Percentiles rank a stretch among this genome's conserved stretches.
Evolutionary conservation across 2,797 vertebrate genomes (phyloP).

Genomic region (Podarcis siculus): DNA sequence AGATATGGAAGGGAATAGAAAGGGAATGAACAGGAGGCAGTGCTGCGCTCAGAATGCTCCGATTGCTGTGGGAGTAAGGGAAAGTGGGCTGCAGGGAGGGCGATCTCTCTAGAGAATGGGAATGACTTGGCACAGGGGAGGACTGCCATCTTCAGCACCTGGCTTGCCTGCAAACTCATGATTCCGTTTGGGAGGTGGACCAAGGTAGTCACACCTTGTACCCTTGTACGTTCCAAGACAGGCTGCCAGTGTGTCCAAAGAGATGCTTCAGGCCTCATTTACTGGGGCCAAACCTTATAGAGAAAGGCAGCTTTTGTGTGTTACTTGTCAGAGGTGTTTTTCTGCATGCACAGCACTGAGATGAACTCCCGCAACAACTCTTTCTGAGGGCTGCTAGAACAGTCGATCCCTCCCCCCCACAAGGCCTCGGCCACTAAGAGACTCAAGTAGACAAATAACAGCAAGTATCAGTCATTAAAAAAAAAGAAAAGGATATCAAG

Average conservation of each 20-base stretch:
- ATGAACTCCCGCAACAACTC: neutral
- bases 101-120: neutral
- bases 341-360: neutral
- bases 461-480: conserved; percentile 60
- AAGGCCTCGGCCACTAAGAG: conserved; percentile 14
- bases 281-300: neutral
- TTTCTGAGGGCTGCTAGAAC: neutral
- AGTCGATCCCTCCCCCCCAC: rapidly evolving
- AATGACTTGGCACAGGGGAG: conserved; percentile 18
- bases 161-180: neutral
- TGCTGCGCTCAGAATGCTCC: neutral
- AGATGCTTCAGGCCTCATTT: neutral
- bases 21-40: neutral
- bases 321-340: neutral
- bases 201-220: neutral
- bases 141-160: neutral
- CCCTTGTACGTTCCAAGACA: neutral
- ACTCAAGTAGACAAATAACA: conserved; percentile 47
- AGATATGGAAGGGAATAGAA: conserved; percentile 14
- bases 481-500: conserved; percentile 54
- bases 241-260: neutral
- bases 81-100: neutral
- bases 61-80: neutral
- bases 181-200: neutral
- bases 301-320: conserved; percentile 8